phyloP scores from a whole-genome alignment of 2,888 invertebrate species.

The Muschampia plurimacula region DNA sequence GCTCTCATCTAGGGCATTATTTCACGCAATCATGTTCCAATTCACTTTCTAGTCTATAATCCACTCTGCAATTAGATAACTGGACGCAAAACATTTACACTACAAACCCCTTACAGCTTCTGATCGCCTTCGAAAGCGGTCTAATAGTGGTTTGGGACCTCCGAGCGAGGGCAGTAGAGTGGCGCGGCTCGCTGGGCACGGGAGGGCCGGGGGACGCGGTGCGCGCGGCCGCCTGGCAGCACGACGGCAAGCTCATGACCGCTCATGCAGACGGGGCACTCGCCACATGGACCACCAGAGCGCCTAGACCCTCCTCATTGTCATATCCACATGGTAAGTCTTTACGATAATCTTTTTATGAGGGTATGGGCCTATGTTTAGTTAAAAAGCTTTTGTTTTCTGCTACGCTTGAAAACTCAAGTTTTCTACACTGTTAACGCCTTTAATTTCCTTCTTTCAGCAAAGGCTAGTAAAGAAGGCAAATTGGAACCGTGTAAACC shows the following conservation, averaged over 20 bases:
- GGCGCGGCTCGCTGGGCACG: conserved; percentile 91
- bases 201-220: conserved; percentile 92
- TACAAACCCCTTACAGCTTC: conserved; percentile 86
- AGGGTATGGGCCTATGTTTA: no score
- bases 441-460: conserved; percentile 71
- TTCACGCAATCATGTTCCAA: no score
- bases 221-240: conserved; percentile 97
- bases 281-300: conserved; percentile 95
- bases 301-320: conserved; percentile 91
- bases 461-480: conserved; percentile 96
- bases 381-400: no score
- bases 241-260: conserved; percentile 98
- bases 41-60: no score
- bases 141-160: conserved; percentile 98
- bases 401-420: no score
- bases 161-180: conserved; percentile 93
- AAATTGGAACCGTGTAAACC: conserved; percentile 97
- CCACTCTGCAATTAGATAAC: no score
- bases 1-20: no score
- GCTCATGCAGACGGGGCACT: conserved; percentile 98
- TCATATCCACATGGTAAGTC: conserved; percentile 96
- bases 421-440: no score
- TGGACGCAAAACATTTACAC: no score
- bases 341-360: background rate
- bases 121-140: conserved; percentile 98